A percentile compares a stretch with the other conserved stretches of the same genome.
Conservation (phyloP, 2,888 invertebrate genomes). For the Tenthredo scrophulariae region DNA sequence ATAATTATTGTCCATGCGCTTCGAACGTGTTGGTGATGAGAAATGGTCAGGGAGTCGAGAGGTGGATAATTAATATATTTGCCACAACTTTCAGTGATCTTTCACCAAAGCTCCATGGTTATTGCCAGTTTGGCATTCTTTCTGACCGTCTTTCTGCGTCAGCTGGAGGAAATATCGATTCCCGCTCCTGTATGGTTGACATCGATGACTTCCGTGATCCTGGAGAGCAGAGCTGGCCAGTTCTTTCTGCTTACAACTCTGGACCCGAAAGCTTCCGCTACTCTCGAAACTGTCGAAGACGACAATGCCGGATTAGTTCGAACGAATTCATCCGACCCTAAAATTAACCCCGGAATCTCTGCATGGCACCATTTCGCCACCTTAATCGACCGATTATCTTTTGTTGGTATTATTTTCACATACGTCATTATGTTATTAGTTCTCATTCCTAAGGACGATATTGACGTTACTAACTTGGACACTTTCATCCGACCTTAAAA, state of each 20-base stretch:
- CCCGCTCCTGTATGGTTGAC: constrained; percentile 68
- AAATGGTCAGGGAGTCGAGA: background rate
- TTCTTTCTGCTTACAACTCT: constrained; percentile 67
- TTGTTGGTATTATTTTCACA: constrained; percentile 61
- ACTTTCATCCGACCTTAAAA: background rate
- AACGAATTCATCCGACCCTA: constrained; percentile 51
- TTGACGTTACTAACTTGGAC: background rate
- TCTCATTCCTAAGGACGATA: constrained; percentile 57
- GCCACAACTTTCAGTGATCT: constrained; percentile 64
- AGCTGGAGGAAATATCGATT: constrained; percentile 61
- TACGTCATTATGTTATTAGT: constrained; percentile 66
- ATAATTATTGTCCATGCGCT: background rate
- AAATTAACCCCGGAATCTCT: constrained; percentile 56
- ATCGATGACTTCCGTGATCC: constrained; percentile 59
- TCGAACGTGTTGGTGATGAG: too few relatives aligned
- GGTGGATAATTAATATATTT: background rate
- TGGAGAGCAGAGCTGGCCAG: constrained; percentile 69
- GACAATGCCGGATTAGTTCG: constrained; percentile 64
- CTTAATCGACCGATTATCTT: constrained; percentile 68
- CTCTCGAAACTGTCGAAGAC: constrained; percentile 63
- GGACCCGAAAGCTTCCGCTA: constrained; percentile 68
- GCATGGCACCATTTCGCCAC: constrained; percentile 67
- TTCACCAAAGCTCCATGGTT: constrained; percentile 68
- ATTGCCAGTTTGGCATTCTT: constrained; percentile 69
- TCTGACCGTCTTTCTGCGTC: constrained; percentile 69